Conservation (phyloP, 2,888 invertebrate species). For the Orthonevra nobilis region DNA sequence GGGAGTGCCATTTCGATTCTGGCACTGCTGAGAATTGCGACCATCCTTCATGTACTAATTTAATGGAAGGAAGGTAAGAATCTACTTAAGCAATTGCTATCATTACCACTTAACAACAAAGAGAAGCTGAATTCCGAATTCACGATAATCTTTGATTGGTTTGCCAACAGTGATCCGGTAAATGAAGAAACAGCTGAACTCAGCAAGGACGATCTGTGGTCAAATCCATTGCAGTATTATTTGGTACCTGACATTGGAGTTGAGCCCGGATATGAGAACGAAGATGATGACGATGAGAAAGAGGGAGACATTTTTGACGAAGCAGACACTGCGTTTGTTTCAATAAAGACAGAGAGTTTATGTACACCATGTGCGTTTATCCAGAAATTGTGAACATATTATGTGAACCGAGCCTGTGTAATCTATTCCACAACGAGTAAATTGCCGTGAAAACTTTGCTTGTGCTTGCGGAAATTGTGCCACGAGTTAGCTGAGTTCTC, state of each 20-base stretch:
- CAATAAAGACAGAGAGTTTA: too few species aligned
- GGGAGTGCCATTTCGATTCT: constrained; percentile 84
- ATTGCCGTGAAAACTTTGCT: not conserved
- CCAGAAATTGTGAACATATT: not conserved
- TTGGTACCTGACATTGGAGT: constrained; percentile 88
- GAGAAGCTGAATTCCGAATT: constrained; percentile 85
- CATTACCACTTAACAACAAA: constrained; percentile 82
- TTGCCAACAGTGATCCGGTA: constrained; percentile 88
- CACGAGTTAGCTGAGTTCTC: too few species aligned
- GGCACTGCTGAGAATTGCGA: constrained; percentile 80
- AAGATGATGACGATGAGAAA: constrained; percentile 77
- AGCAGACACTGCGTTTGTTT: too few species aligned
- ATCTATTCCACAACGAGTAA: not conserved
- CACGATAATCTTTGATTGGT: constrained; percentile 92
- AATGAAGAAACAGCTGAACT: constrained; percentile 92
- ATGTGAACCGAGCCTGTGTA: not conserved
- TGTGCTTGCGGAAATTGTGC: too few species aligned
- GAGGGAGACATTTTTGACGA: constrained; percentile 61
- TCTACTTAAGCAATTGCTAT: constrained; percentile 84
- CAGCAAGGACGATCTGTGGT: constrained; percentile 92
- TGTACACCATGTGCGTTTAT: too few species aligned
- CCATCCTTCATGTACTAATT: constrained; percentile 88
- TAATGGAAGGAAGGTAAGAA: constrained; percentile 91
- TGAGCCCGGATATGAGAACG: constrained; percentile 86
- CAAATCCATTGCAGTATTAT: constrained; percentile 92